A percentile compares a stretch with the other conserved stretches of the same genome.
These are phyloP conservation scores for Drosophila parvula DNA, from an alignment of 1,140 invertebrate genomes.

Conservation along the genomic window DNA sequence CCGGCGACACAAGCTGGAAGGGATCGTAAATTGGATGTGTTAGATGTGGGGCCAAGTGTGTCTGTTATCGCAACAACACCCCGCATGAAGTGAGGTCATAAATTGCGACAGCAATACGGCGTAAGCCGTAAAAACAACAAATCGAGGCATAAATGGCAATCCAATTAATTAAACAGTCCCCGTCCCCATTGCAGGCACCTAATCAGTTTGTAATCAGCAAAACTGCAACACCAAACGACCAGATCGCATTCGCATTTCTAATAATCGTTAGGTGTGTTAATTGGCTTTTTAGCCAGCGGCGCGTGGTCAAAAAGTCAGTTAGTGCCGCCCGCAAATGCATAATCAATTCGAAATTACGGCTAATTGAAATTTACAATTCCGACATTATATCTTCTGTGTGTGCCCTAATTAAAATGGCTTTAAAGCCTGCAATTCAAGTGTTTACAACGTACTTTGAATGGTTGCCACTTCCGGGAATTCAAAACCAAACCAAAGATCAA, in stretches of 20 bases:
- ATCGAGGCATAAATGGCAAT: constrained; percentile 54
- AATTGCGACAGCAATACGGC: constrained; percentile 58
- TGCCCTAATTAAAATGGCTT: constrained; percentile 5
- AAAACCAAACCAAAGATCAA: not conserved
- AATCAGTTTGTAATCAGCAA: constrained; percentile 55
- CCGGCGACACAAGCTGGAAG: constrained; percentile 50
- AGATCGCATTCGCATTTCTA: constrained; percentile 19
- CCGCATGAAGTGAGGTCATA: constrained; percentile 48
- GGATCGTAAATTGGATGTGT: constrained; percentile 1
- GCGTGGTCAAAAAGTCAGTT: constrained; percentile 38
- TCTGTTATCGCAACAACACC: constrained; percentile 43
- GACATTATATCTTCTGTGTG: not conserved
- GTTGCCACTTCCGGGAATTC: constrained; percentile 16
- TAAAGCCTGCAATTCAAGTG: constrained; percentile 23
- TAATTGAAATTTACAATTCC: constrained; percentile 49
- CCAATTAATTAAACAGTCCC: constrained; percentile 61
- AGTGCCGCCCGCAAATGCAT: constrained; percentile 33
- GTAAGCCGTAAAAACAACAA: constrained; percentile 42
- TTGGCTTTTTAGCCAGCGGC: constrained; percentile 61
- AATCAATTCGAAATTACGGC: constrained; percentile 57
- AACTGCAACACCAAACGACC: constrained; percentile 12
- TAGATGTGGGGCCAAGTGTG: not conserved
- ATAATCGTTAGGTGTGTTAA: constrained; percentile 60
- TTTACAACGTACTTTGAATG: not conserved
- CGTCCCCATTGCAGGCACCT: constrained; percentile 26